Conservation (phyloP, 2,888 invertebrate species). For the Nebria salina region DNA sequence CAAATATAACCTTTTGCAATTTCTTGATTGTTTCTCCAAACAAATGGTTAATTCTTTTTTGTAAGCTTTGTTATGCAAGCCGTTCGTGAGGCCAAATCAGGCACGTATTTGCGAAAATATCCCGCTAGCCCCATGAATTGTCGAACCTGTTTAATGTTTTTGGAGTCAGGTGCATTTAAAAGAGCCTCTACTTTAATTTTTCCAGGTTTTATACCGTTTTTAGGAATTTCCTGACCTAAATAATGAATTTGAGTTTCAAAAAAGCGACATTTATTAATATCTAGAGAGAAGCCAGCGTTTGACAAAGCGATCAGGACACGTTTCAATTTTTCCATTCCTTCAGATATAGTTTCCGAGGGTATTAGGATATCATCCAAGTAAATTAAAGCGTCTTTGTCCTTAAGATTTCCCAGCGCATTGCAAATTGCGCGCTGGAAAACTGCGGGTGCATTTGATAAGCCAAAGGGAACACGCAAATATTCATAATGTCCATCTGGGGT, state of each 20-base stretch:
- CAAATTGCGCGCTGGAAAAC: constrained; percentile 48
- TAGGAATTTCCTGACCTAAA: constrained; percentile 15
- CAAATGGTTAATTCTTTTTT: not conserved
- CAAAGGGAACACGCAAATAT: constrained; percentile 48
- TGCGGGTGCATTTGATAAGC: constrained; percentile 47
- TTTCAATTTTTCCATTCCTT: constrained; percentile 46
- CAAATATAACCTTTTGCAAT: not conserved
- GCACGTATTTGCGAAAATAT: not conserved
- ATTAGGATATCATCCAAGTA: constrained; percentile 50
- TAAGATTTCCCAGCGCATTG: constrained; percentile 45
- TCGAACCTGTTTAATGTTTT: not conserved
- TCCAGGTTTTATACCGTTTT: not conserved
- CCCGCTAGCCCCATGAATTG: not conserved
- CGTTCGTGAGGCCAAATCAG: not conserved
- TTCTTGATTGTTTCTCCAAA: not conserved
- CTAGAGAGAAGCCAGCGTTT: constrained; percentile 32
- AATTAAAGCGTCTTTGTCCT: constrained; percentile 45
- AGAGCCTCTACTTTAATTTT: not conserved
- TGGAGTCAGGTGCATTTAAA: not conserved
- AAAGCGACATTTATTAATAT: constrained; percentile 37
- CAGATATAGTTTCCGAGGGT: constrained; percentile 47
- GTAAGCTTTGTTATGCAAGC: not conserved
- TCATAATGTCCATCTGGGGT: constrained; percentile 5
- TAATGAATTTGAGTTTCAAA: constrained; percentile 26
- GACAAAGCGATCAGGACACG: constrained; percentile 21